These are phyloP conservation scores for Indri indri DNA, from an alignment of 2,113 vertebrate genomes.

Conservation along the genomic window DNA sequence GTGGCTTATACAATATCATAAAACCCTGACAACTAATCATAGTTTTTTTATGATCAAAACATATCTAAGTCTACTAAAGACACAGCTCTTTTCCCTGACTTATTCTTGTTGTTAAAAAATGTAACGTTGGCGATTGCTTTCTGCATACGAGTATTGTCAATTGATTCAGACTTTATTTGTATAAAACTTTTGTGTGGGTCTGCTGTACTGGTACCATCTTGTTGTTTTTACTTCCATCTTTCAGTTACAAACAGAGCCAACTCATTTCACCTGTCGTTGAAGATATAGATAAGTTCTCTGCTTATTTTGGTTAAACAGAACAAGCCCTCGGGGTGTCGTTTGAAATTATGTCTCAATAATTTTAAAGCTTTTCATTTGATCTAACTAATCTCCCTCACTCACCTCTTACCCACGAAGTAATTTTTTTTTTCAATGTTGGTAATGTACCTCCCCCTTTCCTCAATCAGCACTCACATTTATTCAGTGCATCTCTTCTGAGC, in stretches of 20 bases:
- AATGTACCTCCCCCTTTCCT: not conserved
- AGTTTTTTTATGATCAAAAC: not conserved
- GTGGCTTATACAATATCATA: not conserved
- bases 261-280: not conserved
- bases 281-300: not conserved
- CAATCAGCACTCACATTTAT: not conserved
- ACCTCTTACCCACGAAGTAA: not conserved
- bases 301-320: not conserved
- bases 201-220: not conserved
- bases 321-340: not conserved
- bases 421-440: not conserved
- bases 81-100: not conserved
- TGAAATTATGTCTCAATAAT: not conserved
- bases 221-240: not conserved
- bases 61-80: not conserved
- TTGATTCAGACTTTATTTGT: not conserved
- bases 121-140: not conserved
- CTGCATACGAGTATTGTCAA: not conserved
- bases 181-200: not conserved
- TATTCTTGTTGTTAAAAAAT: not conserved
- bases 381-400: not conserved
- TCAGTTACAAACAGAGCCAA: not conserved
- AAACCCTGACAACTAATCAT: not conserved
- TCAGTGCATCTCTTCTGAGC: not conserved
- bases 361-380: slow-evolving; percentile 16